Evolutionary conservation across 2,113 vertebrate genomes (phyloP), one percentile per base, ranked within the genome.

Genomic region (Phasianus colchicus): DNA sequence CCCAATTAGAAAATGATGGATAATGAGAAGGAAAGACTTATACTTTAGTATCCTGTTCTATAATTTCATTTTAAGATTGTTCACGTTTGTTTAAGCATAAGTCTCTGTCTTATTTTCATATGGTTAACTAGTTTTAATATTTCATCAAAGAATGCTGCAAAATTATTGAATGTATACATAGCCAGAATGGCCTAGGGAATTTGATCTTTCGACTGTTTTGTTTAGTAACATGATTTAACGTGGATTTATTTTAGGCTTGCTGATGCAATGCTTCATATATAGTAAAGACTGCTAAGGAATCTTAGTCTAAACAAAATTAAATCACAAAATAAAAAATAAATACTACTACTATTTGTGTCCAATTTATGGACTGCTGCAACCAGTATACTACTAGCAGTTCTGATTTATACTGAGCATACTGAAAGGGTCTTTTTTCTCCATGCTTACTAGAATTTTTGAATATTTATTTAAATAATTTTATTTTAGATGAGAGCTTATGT

Each of bases 401-500:
- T 82, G 36, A 55, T 78, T 91, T 43, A 38, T 45, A 2, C 45
- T 50, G 7, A 54, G 18, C 67, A 17, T 57, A 89, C 42, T 45
- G 32, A 73, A 63, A 1, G 4, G 14, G 73, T 8, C 16, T 45
- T 89, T 86, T 75, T 69, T 86, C 9, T 86, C 6, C 15, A 67
- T 52, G 18, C 8, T 77, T 43, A 57, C 34, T 50, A 36, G 4
- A 0, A 12, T 78, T 77, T 86, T n/a, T 10, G 1, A n/a, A 86
- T 72, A 78, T 81, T 83, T 89, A 64, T 91, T 86, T 83, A 61
- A 91, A 86, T 80, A 79, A 89, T 94, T 96, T 87, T n/a, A 93
- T 93, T 93, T 93, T 57, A 64, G 32, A 67, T 94, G 19, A 25
- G n/a, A 79, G 9, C 78, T 94, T 91, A 79, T 84, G 11, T 81